phyloP scores from a whole-genome alignment of 1,140 invertebrate genomes.

The Zaprionus camerounensis region DNA sequence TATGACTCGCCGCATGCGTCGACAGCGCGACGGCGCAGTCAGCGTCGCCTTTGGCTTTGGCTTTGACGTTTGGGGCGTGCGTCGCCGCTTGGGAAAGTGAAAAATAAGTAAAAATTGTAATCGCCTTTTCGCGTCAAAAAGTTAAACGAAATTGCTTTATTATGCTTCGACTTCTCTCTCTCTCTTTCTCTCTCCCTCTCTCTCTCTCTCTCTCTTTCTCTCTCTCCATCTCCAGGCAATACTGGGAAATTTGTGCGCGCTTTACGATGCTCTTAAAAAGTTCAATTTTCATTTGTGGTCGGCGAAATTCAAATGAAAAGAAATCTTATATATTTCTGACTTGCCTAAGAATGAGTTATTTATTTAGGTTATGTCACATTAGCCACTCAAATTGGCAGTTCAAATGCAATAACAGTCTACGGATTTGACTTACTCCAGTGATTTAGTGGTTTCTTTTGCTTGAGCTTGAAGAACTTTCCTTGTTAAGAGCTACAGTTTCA shows the following conservation, averaged over 20 bases:
- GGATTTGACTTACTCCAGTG: too few relatives aligned
- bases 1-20: conserved; percentile 72
- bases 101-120: conserved; percentile 76
- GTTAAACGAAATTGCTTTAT: conserved; percentile 76
- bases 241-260: background rate
- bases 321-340: background rate
- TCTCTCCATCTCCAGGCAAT: background rate
- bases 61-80: conserved; percentile 27
- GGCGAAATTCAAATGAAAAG: conserved; percentile 2
- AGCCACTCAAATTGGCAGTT: too few relatives aligned
- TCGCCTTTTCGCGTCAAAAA: conserved; percentile 77
- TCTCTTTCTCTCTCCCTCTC: background rate
- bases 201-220: background rate
- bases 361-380: background rate
- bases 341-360: background rate
- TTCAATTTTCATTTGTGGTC: background rate
- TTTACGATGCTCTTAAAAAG: background rate
- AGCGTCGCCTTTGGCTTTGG: conserved; percentile 19
- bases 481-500: background rate
- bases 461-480: background rate
- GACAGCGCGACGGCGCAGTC: conserved; percentile 3
- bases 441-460: background rate
- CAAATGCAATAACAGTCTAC: too few relatives aligned
- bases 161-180: conserved; percentile 38
- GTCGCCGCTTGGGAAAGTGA: conserved; percentile 73